These are phyloP conservation scores for Tuta absoluta DNA, from an alignment of 2,888 invertebrate genomes.

Conservation along the genomic window DNA sequence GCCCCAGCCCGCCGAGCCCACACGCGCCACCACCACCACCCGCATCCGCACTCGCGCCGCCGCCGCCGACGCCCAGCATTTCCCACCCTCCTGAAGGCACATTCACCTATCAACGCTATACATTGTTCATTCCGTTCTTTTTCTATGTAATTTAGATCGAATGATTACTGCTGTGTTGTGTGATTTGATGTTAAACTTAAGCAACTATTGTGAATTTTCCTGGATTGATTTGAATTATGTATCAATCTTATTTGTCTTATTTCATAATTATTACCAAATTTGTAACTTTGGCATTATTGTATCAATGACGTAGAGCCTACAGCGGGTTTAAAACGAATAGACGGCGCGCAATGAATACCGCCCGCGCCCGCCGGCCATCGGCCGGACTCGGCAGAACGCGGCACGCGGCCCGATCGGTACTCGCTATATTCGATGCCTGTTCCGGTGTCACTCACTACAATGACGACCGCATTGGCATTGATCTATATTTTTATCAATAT, in stretches of 20 bases:
- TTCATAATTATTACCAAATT: slow-evolving; percentile 14
- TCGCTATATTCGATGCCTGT: neutral
- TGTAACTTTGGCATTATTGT: neutral
- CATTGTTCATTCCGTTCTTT: slow-evolving; percentile 71
- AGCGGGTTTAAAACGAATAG: neutral
- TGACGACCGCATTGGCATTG: neutral
- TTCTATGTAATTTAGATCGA: slow-evolving; percentile 67
- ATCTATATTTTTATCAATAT: slow-evolving; percentile 1
- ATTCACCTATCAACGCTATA: slow-evolving; percentile 55
- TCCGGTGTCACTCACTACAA: neutral
- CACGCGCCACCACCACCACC: neutral
- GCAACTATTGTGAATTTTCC: slow-evolving; percentile 38
- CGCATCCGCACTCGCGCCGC: slow-evolving; percentile 34
- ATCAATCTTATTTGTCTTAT: slow-evolving; percentile 11
- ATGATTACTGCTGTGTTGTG: slow-evolving; percentile 69
- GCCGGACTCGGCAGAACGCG: neutral
- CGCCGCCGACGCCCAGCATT: slow-evolving; percentile 48
- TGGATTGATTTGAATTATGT: slow-evolving; percentile 48
- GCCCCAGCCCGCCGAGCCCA: too few species aligned
- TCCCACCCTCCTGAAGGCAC: slow-evolving; percentile 56
- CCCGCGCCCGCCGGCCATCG: neutral
- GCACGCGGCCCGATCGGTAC: neutral
- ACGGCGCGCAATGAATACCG: neutral
- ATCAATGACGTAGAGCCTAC: neutral
- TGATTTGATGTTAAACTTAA: slow-evolving; percentile 68